Evolutionary conservation across 2,797 vertebrate species (phyloP).

Genomic region (Acropternis orthonyx): DNA sequence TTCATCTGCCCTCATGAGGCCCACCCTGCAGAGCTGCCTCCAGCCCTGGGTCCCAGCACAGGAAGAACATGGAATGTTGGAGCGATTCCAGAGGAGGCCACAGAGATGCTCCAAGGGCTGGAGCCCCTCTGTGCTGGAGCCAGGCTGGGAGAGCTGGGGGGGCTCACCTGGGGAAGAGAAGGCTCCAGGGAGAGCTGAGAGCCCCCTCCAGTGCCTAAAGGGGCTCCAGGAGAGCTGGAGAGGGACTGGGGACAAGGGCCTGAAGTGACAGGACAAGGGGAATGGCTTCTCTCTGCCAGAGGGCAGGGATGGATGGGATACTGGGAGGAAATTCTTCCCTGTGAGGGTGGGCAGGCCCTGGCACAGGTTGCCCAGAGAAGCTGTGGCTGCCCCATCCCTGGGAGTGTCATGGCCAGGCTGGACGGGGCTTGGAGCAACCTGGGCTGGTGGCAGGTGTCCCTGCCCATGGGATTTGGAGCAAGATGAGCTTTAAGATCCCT

Average conservation of each 20-base stretch:
- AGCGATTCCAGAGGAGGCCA: fast-evolving
- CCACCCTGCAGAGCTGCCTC: neutral
- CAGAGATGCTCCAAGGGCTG: neutral
- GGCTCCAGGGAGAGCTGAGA: neutral
- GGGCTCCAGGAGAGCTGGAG: neutral
- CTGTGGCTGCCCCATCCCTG: neutral
- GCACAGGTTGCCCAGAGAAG: neutral
- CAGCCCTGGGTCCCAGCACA: neutral
- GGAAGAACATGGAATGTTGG: neutral
- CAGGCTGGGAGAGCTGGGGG: neutral
- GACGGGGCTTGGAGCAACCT: fast-evolving
- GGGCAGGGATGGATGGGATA: neutral
- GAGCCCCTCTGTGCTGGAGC: neutral
- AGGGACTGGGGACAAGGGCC: fast-evolving
- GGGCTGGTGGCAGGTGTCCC: neutral
- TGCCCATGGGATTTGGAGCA: neutral
- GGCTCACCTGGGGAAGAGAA: neutral
- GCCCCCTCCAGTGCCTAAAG: fast-evolving
- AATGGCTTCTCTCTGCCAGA: neutral
- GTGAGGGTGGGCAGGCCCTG: fast-evolving
- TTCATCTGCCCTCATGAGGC: neutral
- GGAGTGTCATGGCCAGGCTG: fast-evolving
- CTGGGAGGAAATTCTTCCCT: fast-evolving
- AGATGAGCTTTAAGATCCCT: neutral
- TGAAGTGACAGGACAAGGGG: fast-evolving